Evolutionary conservation across 37 sponge, comb jelly and placozoan genomes (phyloP), one percentile per base, ranked within the genome.

Genomic region (Halichondria panicea): DNA sequence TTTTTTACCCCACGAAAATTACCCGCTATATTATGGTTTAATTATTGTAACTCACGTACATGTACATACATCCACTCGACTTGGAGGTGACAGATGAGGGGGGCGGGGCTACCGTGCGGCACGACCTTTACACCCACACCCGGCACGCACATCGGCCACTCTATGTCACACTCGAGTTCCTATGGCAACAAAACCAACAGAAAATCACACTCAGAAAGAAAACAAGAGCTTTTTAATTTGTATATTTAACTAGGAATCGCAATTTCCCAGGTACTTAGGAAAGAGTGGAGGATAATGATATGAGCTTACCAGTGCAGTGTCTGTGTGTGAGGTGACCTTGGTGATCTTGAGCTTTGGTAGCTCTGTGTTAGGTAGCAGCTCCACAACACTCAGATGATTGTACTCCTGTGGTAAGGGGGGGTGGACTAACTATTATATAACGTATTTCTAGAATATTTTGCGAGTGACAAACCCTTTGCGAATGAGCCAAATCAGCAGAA

Each of bases 131-230:
- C 74, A 1, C 58, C 66, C 66, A 82, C 55, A 15, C 75, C 83
- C 0, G 83, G 74, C 2, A 37, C 41, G 35, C 77, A 78, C 67
- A 55, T 42, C 25, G 68, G 68, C 71, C 80, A 70, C 25, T 59
- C 53, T 21, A 69, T 37, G 12, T 7, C 27, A 55, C 76, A 30
- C 15, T 45, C 66, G 8, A 40, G 12, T 44, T 64, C 30, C 66
- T 64, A n/a, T 1, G 45, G 21, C 2, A 5, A 25, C n/a, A n/a
- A n/a, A n/a, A n/a, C n/a, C n/a, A n/a, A 4, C 13, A 13, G 11
- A 56, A 56, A 56, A 9, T 9, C n/a, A 56, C n/a, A 28, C 27
- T 40, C 31, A 66, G 13, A 33, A 8, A 66, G 32, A 68, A 40
- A 41, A 27, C 18, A 1, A 40, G 5, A 68, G 39, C 38, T 37